Percentiles rank a stretch among this genome's conserved stretches.
Conservation (phyloP, 2,113 vertebrate species). For the Columba janthina region DNA sequence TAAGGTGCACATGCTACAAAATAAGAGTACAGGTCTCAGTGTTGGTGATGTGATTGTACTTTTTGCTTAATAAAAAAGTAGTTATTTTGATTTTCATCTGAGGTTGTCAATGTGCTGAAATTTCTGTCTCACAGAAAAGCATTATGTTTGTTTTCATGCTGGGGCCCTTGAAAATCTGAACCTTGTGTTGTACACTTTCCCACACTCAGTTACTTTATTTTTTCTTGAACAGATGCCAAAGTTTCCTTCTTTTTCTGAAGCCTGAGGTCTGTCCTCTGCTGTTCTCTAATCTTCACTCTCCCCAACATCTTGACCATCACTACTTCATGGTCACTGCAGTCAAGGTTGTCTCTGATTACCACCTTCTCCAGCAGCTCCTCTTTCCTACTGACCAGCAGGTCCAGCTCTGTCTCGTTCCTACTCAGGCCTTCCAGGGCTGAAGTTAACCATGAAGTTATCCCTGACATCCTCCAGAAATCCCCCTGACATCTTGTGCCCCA, state of each 20-base stretch:
- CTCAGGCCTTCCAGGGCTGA: background rate
- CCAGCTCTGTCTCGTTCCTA: background rate
- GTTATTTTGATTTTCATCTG: background rate
- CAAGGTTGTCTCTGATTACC: background rate
- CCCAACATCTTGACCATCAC: background rate
- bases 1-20: background rate
- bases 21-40: background rate
- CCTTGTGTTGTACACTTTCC: rapidly evolving
- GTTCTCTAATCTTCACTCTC: background rate
- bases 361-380: background rate
- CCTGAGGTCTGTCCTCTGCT: background rate
- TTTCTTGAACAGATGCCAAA: background rate
- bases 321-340: background rate
- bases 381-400: background rate
- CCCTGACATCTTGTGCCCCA: rapidly evolving
- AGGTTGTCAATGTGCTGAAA: background rate
- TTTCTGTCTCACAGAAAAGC: background rate
- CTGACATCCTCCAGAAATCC: background rate
- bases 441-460: too few species aligned
- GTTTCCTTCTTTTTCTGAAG: background rate
- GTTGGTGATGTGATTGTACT: background rate
- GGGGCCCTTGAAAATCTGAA: background rate
- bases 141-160: background rate
- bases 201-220: rapidly evolving
- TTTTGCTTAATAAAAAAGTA: background rate